Conservation (phyloP, 2,888 invertebrate genomes). For the Perdita meconis region DNA sequence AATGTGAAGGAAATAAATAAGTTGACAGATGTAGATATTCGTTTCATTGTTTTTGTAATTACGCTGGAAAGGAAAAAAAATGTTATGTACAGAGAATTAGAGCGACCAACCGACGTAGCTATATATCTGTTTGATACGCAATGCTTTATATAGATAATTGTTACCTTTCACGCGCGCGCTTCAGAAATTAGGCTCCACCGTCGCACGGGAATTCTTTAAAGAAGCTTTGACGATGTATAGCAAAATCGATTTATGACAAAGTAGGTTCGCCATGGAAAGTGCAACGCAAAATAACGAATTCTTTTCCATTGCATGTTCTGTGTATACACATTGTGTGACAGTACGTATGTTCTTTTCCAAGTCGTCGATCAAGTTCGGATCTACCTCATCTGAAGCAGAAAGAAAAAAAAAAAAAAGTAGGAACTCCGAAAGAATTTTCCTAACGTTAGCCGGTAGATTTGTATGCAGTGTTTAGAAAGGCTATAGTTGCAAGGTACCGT, state of each 20-base stretch:
- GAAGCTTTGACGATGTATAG: conserved; percentile 34
- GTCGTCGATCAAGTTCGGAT: conserved; percentile 59
- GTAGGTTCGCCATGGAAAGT: conserved; percentile 42
- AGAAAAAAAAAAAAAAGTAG: conserved; percentile 46
- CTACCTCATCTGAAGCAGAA: conserved; percentile 66
- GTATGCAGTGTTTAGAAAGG: conserved; percentile 72
- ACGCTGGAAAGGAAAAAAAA: conserved; percentile 35
- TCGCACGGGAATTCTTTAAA: conserved; percentile 12
- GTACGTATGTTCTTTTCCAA: conserved; percentile 30
- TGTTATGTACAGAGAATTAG: conserved; percentile 26
- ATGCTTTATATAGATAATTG: conserved; percentile 36
- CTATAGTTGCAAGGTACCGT: conserved; percentile 72
- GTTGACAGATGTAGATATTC: conserved; percentile 57
- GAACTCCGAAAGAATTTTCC: conserved; percentile 41
- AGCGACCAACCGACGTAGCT: conserved; percentile 20
- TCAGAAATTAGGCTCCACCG: conserved; percentile 18
- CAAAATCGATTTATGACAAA: conserved; percentile 38
- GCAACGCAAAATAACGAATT: conserved; percentile 43
- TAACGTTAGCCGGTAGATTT: conserved; percentile 70
- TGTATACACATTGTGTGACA: conserved; percentile 23
- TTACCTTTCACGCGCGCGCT: conserved; percentile 17
- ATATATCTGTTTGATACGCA: conserved; percentile 15
- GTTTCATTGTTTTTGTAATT: conserved; percentile 58
- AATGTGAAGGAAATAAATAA: conserved; percentile 60
- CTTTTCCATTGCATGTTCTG: conserved; percentile 37